A percentile compares a stretch with the other conserved stretches of the same genome.
phyloP scores from a whole-genome alignment of 2,797 vertebrate genomes.

The Heteromormyrus szaboi region DNA sequence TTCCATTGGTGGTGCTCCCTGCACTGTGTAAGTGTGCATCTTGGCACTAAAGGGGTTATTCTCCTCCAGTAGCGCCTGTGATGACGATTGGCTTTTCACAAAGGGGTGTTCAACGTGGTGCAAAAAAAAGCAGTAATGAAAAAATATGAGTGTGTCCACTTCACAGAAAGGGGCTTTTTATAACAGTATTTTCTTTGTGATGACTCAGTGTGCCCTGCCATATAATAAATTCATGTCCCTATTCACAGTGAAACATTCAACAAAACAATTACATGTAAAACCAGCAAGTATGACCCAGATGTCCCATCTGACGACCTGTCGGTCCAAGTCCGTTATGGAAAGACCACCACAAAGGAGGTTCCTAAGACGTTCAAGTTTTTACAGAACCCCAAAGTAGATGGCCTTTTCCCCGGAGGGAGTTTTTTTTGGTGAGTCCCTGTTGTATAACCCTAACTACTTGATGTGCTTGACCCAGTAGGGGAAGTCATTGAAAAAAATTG shows the following conservation, averaged over 20 bases:
- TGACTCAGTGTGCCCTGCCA: conserved; percentile 4
- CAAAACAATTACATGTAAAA: conserved; percentile 56
- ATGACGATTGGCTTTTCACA: conserved; percentile 2
- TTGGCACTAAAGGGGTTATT: conserved; percentile 25
- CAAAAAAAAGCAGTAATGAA: conserved; percentile 3
- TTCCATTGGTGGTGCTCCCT: conserved; percentile 65
- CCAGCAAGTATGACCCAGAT: conserved; percentile 50
- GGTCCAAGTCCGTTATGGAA: conserved; percentile 57
- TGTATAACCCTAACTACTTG: background rate
- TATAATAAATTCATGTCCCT: conserved; percentile 35
- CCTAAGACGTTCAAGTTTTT: conserved; percentile 49
- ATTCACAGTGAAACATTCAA: conserved; percentile 59
- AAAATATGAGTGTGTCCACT: conserved; percentile 10
- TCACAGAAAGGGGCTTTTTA: conserved; percentile 9
- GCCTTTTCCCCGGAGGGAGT: conserved; percentile 54
- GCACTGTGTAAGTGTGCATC: conserved; percentile 73
- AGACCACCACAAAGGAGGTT: conserved; percentile 42
- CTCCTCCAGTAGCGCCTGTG: conserved; percentile 43
- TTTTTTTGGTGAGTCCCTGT: conserved; percentile 61
- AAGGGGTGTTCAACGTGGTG: conserved; percentile 23
- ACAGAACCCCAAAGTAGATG: conserved; percentile 57
- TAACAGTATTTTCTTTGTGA: background rate
- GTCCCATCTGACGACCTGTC: conserved; percentile 49
- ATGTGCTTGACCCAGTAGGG: background rate
- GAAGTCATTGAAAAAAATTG: background rate